These are phyloP conservation scores for Lepidocolaptes lacrymiger DNA, from an alignment of 2,797 vertebrate genomes.

Conservation along the genomic window DNA sequence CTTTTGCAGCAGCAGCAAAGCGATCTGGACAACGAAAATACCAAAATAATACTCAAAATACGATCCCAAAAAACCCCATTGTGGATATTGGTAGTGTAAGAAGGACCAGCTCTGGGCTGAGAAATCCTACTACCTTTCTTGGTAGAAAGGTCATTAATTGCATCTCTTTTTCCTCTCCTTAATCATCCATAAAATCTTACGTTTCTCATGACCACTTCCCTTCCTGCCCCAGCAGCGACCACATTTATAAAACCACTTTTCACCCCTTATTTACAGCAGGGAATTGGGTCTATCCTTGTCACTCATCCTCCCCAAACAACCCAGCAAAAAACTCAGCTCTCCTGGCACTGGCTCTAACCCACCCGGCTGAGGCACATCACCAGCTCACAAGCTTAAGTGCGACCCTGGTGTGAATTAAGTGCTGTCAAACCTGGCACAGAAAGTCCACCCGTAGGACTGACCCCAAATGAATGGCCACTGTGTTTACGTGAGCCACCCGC, in stretches of 20 bases:
- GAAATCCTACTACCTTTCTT: neutral
- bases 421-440: neutral
- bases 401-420: conserved; percentile 4
- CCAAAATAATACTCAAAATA: neutral
- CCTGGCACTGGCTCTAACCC: neutral
- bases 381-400: neutral
- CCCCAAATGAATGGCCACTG: conserved; percentile 48
- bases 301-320: conserved; percentile 11
- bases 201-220: rapidly evolving
- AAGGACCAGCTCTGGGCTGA: neutral
- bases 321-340: neutral
- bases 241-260: neutral
- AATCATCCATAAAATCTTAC: neutral
- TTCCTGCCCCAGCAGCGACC: rapidly evolving
- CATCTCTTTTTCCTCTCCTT: neutral
- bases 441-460: neutral
- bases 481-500: neutral
- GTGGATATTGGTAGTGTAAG: rapidly evolving
- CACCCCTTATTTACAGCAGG: neutral
- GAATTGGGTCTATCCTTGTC: neutral
- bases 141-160: neutral
- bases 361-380: neutral
- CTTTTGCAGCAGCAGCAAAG: neutral
- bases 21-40: rapidly evolving
- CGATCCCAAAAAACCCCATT: rapidly evolving